Percentiles rank a stretch among this genome's conserved stretches.
Conservation (phyloP, 2,113 vertebrate genomes). For the Brachionichthys hirsutus region DNA sequence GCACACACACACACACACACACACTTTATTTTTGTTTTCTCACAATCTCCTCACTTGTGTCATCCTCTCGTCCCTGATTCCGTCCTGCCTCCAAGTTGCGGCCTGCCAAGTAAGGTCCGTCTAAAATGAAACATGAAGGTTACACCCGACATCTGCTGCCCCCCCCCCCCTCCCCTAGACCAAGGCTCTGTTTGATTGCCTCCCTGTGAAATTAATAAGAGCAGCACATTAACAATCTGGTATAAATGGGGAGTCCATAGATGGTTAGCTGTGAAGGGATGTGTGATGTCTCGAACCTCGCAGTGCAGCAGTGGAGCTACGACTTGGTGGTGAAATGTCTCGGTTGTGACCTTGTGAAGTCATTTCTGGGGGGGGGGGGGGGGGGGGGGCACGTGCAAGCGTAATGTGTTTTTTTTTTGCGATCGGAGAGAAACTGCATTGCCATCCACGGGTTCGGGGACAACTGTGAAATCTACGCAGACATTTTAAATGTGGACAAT, state of each 20-base stretch:
- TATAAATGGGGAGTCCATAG: conserved; percentile 38
- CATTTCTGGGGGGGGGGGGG: no score
- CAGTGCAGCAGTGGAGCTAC: conserved; percentile 12
- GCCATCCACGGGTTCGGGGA: conserved; percentile 29
- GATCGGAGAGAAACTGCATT: conserved; percentile 43
- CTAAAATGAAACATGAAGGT: conserved; percentile 54
- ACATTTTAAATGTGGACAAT: neutral
- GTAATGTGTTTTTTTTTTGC: conserved; percentile 12
- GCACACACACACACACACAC: neutral
- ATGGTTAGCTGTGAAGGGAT: conserved; percentile 27
- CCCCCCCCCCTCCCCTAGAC: conserved; percentile 21
- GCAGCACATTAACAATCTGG: conserved; percentile 55
- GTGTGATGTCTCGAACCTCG: conserved; percentile 30
- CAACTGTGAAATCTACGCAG: neutral
- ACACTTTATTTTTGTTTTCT: conserved; percentile 15
- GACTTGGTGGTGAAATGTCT: conserved; percentile 3
- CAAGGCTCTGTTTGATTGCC: conserved; percentile 57
- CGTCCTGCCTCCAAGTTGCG: conserved; percentile 22
- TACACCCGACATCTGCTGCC: conserved; percentile 54
- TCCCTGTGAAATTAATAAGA: conserved; percentile 64
- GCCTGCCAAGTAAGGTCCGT: conserved; percentile 26
- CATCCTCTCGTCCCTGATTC: neutral
- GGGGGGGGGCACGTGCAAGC: conserved; percentile 28
- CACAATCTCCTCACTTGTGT: conserved; percentile 2
- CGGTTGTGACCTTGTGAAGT: conserved; percentile 47